Evolutionary conservation across 2,797 vertebrate genomes (phyloP), one percentile per base, ranked within the genome.

Genomic region (Melanotaenia maccullochi): DNA sequence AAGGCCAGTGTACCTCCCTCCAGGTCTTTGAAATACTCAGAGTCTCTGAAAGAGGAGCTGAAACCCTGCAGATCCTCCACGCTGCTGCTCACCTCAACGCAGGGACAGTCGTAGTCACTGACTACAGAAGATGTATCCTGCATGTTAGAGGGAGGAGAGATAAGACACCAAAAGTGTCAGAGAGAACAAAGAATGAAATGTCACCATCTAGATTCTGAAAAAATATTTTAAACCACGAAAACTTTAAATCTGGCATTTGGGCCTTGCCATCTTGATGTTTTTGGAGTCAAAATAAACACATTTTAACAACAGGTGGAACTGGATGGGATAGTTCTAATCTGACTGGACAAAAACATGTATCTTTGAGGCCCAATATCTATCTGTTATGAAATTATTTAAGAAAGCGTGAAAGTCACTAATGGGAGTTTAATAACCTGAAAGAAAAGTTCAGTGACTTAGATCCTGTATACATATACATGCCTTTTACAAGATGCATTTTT

Each of bases 21-120:
- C 81, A 97, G 91, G 83, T 98, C 97, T 86, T 84, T 94, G 84
- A 95, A 96, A 81, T 94, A 98, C 71, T 97, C 94, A 0, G 96
- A 96, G 77, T 95, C 95, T 0, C 83, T 94, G 61, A 97, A 91
- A 55, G 95, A 93, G 0, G 85, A 85, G 80, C 93, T 89, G 18
- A 96, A 75, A 67, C 91, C 92, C 76, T 90, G 90, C 28, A 98
- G 81, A 82, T 99, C 96, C 61, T 98, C 97, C 0, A 65, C 69
- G 57, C 96, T 97, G 90, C 94, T 93, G 59, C 85, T 75, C 40
- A 49, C 18, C 5, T 95, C 93, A 1, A 65, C 83, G 11, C 85
- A 87, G 5, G 79, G 84, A 47, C 82, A 90, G 81, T 94, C 92
- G 49, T 90, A 92, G 35, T 96, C 94, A 58, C 94, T 94, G 71